Evolutionary conservation across 2,888 invertebrate species (phyloP).

Genomic region (Tanytarsus gracilentus): DNA sequence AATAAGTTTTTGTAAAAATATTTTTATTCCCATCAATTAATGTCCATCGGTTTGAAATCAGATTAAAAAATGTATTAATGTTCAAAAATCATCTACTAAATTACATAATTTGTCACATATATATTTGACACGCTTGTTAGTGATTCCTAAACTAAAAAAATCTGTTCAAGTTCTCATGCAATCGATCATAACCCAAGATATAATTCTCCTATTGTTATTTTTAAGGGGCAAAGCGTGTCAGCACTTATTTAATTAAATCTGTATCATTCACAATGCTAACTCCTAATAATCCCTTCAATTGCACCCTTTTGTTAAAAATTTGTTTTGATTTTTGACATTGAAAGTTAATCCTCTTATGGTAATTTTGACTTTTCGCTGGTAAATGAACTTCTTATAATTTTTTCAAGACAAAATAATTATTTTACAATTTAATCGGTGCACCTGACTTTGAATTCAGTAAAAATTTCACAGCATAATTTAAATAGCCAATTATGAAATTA

Average conservation of each 20-base stretch:
- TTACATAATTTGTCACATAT: constrained; percentile 20
- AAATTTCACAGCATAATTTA: not conserved
- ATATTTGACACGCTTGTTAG: constrained; percentile 23
- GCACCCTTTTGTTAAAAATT: not conserved
- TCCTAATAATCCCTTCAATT: constrained; percentile 1
- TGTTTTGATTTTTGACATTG: constrained; percentile 15
- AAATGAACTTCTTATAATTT: no score
- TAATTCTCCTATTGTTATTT: not conserved
- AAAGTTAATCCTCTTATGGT: not conserved
- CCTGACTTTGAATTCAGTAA: constrained; percentile 9
- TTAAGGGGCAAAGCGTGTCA: constrained; percentile 19
- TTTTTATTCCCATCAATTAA: no score
- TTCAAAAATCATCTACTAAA: no score
- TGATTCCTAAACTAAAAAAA: not conserved
- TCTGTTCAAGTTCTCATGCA: constrained; percentile 18
- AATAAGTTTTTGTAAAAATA: no score
- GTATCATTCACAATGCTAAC: constrained; percentile 11
- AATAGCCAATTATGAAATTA: not conserved
- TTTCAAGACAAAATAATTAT: no score
- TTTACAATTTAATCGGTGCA: not conserved
- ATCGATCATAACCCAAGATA: not conserved
- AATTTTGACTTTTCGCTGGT: not conserved
- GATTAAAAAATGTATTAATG: no score
- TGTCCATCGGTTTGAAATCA: no score
- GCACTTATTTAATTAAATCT: constrained; percentile 26